These are phyloP conservation scores for Lerema accius DNA, from an alignment of 1,140 invertebrate species.

Conservation along the genomic window DNA sequence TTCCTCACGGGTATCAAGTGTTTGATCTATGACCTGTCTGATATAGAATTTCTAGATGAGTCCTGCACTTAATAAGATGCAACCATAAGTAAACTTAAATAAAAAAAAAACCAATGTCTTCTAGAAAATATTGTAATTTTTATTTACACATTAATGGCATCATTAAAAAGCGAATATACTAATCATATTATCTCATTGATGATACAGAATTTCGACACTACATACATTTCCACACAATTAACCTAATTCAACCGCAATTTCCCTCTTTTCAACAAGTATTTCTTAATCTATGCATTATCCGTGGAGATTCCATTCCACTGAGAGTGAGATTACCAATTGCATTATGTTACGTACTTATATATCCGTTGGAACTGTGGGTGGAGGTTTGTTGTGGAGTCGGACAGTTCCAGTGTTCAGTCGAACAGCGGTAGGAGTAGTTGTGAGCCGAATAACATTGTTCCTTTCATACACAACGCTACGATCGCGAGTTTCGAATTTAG, in stretches of 20 bases:
- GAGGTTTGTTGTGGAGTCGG: constrained; percentile 13
- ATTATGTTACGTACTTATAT: constrained; percentile 20
- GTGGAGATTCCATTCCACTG: constrained; percentile 27
- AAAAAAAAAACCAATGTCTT: no score
- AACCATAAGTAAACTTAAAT: no score
- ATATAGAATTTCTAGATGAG: no score
- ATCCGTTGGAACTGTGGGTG: constrained; percentile 30
- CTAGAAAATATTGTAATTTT: no score
- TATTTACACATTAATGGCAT: no score
- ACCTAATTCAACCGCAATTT: background rate
- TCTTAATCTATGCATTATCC: constrained; percentile 21
- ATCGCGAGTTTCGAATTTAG: constrained; percentile 13
- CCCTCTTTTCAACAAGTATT: constrained; percentile 3
- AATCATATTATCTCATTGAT: no score
- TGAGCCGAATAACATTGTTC: background rate
- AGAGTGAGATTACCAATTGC: constrained; percentile 32
- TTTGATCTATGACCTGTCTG: no score
- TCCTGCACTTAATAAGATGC: no score
- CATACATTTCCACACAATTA: background rate
- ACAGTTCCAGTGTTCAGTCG: constrained; percentile 22
- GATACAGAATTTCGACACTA: background rate
- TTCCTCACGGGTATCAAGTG: no score
- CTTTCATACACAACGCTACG: background rate
- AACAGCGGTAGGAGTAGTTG: background rate
- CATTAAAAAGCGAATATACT: no score